phyloP scores from a whole-genome alignment of 2,797 vertebrate genomes.

The Pempheris klunzingeri region DNA sequence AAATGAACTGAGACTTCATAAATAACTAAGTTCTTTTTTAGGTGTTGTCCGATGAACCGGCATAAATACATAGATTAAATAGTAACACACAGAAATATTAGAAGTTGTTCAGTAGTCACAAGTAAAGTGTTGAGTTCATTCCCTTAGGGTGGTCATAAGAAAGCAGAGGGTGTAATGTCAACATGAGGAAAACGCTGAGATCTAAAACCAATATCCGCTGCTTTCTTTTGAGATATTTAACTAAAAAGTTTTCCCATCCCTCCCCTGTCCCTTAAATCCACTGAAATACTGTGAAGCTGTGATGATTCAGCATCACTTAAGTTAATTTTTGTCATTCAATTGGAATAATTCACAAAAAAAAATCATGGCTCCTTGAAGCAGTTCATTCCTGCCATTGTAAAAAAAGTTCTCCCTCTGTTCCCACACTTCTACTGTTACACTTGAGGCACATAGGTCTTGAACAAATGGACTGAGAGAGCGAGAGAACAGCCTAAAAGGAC shows the following conservation, averaged over 20 bases:
- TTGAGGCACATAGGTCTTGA: neutral
- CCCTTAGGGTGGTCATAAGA: too few species aligned
- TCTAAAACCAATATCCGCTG: too few species aligned
- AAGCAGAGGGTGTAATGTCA: too few species aligned
- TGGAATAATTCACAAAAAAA: neutral
- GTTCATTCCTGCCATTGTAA: neutral
- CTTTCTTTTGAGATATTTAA: too few species aligned
- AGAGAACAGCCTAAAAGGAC: neutral
- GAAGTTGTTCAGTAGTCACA: too few species aligned
- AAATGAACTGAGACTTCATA: constrained; percentile 34
- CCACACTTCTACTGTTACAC: constrained; percentile 2
- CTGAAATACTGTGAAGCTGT: too few species aligned
- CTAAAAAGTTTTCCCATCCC: neutral
- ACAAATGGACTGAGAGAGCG: neutral
- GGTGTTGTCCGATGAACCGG: constrained; percentile 34
- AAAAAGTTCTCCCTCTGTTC: neutral
- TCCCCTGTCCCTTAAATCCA: neutral
- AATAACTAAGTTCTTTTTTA: constrained; percentile 24
- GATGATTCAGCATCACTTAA: too few species aligned
- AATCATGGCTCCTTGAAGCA: neutral
- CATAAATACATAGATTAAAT: constrained; percentile 5
- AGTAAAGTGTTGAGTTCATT: too few species aligned
- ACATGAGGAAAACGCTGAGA: too few species aligned
- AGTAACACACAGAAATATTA: too few species aligned
- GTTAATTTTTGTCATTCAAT: too few species aligned